A percentile compares a stretch with the other conserved stretches of the same genome.
phyloP scores from a whole-genome alignment of 2,113 vertebrate genomes.

The Gallinago media region DNA sequence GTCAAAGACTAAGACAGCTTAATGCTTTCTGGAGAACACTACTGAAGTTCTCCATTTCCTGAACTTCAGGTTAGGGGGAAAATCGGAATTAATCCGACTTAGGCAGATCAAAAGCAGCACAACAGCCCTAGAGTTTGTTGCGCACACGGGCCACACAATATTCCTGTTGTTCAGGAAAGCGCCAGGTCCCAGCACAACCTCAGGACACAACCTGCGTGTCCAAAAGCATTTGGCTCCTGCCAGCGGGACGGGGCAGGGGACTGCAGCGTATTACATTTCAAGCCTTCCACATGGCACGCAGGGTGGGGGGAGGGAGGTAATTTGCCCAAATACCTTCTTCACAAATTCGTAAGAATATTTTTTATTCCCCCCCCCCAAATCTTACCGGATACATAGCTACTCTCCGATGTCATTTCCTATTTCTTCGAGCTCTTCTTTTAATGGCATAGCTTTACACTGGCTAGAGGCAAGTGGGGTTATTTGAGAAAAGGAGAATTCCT shows the following conservation, averaged over 20 bases:
- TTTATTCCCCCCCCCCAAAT: neutral
- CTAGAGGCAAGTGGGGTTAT: neutral
- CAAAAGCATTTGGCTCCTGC: fast-evolving
- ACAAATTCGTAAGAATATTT: neutral
- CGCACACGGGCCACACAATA: neutral
- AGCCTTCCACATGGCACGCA: fast-evolving
- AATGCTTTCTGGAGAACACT: slow-evolving; percentile 17
- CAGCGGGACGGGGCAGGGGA: neutral
- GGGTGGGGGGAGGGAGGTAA: neutral
- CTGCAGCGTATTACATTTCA: fast-evolving
- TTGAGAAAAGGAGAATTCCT: neutral
- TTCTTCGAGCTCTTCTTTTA: neutral
- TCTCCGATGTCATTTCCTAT: neutral
- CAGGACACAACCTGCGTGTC: neutral
- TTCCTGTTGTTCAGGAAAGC: neutral
- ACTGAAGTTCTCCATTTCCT: slow-evolving; percentile 36
- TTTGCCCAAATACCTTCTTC: neutral
- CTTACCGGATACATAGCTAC: neutral
- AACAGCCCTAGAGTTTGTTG: neutral
- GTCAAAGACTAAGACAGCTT: slow-evolving; percentile 25
- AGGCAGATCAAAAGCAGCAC: neutral
- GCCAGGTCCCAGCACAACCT: neutral
- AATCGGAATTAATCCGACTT: neutral
- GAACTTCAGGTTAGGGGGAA: slow-evolving; percentile 46
- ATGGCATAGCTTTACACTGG: neutral